phyloP scores from a whole-genome alignment of 2,888 invertebrate species.

The Callyntrura sp. region DNA sequence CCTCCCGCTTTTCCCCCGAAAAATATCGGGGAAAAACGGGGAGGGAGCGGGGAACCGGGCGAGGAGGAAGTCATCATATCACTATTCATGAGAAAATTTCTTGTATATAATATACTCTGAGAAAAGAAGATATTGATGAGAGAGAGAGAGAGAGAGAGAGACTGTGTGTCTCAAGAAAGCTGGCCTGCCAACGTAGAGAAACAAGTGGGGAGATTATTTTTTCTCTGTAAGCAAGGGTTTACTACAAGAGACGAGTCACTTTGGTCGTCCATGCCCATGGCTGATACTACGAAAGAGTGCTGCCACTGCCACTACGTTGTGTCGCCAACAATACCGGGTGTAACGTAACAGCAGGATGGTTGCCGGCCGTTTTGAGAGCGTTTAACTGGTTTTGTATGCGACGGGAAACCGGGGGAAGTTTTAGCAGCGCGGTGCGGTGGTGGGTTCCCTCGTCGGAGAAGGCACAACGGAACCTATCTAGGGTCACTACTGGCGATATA shows the following conservation, averaged over 20 bases:
- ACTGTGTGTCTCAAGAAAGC: not conserved
- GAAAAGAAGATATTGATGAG: not conserved
- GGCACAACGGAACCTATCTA: too few relatives aligned
- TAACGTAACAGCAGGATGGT: not conserved
- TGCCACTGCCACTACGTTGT: not conserved
- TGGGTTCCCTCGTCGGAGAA: too few relatives aligned
- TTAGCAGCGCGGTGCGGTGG: too few relatives aligned
- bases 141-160: not conserved
- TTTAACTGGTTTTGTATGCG: not conserved
- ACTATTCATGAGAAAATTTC: too few relatives aligned
- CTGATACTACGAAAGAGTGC: too few relatives aligned
- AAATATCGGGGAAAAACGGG: not conserved
- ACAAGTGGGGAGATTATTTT: not conserved
- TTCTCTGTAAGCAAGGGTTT: slow-evolving; percentile 12
- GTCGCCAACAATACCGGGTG: slow-evolving; percentile 23
- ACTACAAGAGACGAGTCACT: not conserved
- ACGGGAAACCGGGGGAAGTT: too few relatives aligned
- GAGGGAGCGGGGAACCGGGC: too few relatives aligned
- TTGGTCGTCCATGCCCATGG: too few relatives aligned
- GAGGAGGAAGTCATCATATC: too few relatives aligned
- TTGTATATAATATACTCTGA: too few relatives aligned
- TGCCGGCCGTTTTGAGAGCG: not conserved
- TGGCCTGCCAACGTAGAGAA: not conserved
- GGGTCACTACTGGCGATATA: too few relatives aligned
- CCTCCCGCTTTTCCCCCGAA: too few relatives aligned